phyloP scores from a whole-genome alignment of 37 sponge, comb jelly and placozoan genomes.

The Halisarca cf. caerulea region DNA sequence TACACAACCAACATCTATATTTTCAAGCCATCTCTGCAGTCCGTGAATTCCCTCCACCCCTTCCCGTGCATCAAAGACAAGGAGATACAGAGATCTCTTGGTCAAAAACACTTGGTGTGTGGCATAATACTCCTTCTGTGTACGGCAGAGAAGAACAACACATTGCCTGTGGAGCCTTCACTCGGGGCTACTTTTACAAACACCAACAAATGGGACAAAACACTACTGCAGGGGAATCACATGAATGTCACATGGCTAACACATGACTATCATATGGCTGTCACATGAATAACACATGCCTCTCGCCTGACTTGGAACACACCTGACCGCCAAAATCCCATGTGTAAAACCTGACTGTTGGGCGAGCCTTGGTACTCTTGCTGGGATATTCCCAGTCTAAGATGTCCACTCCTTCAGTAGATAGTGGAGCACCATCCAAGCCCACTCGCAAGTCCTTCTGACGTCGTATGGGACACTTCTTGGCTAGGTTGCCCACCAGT shows the following conservation, averaged over 20 bases:
- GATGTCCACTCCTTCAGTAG: conserved; percentile 80
- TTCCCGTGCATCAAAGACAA: conserved; percentile 74
- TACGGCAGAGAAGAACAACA: neutral
- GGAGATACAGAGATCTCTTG: conserved; percentile 67
- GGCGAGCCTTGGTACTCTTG: conserved; percentile 1
- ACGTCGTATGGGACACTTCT: conserved; percentile 43
- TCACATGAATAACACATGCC: neutral
- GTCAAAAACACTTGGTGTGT: conserved; percentile 92
- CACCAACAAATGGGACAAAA: no score
- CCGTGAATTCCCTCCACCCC: conserved; percentile 63
- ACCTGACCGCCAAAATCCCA: conserved; percentile 97
- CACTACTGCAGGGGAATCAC: no score
- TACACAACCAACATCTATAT: conserved; percentile 65
- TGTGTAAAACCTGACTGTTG: conserved; percentile 72
- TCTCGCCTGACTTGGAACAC: neutral
- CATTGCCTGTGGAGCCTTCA: no score
- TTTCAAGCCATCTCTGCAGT: conserved; percentile 80
- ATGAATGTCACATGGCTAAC: no score
- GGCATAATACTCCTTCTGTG: conserved; percentile 84
- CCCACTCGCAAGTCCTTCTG: conserved; percentile 49
- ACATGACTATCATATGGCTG: neutral
- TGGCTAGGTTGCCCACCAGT: conserved; percentile 64
- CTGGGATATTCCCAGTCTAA: conserved; percentile 73
- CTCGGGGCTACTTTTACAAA: no score
- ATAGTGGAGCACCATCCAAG: conserved; percentile 40